A percentile compares a stretch with the other conserved stretches of the same genome.
Conservation (phyloP, 2,113 vertebrate genomes). For the cattle (Bos taurus) region DNA sequence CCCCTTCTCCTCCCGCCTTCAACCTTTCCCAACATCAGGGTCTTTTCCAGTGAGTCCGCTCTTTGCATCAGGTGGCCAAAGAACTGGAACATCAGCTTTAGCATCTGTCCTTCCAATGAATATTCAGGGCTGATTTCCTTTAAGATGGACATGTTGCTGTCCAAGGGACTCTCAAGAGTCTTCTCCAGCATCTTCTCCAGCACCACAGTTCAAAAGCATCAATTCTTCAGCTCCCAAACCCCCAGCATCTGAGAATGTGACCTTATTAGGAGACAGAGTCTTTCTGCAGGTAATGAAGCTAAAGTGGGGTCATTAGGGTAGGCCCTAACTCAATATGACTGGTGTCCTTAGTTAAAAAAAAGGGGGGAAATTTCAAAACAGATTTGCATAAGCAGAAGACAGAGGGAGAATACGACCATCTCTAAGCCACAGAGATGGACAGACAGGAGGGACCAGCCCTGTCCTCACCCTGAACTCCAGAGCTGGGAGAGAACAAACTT, state of each 20-base stretch:
- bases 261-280: background rate
- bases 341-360: background rate
- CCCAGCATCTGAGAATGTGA: background rate
- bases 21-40: background rate
- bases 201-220: background rate
- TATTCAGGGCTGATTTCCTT: background rate
- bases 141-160: background rate
- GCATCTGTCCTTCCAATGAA: background rate
- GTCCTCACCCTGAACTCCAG: background rate
- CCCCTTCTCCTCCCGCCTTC: background rate
- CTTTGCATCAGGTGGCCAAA: background rate
- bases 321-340: background rate
- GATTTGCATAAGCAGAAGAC: background rate
- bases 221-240: background rate
- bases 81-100: background rate
- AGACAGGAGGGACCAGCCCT: too few relatives aligned
- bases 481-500: background rate
- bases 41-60: background rate
- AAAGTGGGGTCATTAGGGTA: background rate
- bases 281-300: background rate
- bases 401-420: too few relatives aligned
- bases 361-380: rapidly evolving
- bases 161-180: background rate
- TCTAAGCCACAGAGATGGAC: too few relatives aligned
- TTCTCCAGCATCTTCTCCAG: background rate